Conservation (phyloP, 2,888 invertebrate genomes). For the Machimus rusticus region DNA sequence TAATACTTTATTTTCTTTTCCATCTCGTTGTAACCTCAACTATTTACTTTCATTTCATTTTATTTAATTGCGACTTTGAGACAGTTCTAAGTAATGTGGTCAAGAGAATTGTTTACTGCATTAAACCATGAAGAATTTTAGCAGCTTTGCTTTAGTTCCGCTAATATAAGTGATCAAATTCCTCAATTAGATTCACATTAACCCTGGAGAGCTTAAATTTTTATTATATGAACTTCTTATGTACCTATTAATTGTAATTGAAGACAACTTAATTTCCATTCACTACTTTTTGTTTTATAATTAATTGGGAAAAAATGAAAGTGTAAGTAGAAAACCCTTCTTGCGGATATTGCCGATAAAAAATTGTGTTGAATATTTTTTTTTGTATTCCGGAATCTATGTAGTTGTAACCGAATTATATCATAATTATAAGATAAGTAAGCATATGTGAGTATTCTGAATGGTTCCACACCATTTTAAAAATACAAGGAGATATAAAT, state of each 20-base stretch:
- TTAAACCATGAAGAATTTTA: neutral
- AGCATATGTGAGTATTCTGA: too few relatives aligned
- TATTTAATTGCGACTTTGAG: neutral
- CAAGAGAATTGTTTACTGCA: neutral
- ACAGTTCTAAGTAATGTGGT: neutral
- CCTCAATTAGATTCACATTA: neutral
- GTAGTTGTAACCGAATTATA: neutral
- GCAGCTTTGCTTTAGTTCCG: neutral
- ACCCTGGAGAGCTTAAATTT: neutral
- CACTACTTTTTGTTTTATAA: neutral
- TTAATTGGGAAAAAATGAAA: neutral
- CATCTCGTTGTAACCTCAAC: neutral
- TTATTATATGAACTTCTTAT: too few relatives aligned
- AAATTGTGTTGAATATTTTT: neutral
- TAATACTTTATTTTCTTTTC: neutral
- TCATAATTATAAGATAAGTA: neutral
- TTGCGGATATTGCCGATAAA: neutral
- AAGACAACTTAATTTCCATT: neutral
- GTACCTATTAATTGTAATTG: neutral
- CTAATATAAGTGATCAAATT: neutral
- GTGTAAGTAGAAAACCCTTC: neutral
- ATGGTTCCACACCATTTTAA: too few relatives aligned
- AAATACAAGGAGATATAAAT: too few relatives aligned
- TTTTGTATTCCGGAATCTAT: too few relatives aligned
- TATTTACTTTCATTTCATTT: neutral